Conservation (phyloP, 2,888 invertebrate genomes). For the Dryocosmus kuriphilus region DNA sequence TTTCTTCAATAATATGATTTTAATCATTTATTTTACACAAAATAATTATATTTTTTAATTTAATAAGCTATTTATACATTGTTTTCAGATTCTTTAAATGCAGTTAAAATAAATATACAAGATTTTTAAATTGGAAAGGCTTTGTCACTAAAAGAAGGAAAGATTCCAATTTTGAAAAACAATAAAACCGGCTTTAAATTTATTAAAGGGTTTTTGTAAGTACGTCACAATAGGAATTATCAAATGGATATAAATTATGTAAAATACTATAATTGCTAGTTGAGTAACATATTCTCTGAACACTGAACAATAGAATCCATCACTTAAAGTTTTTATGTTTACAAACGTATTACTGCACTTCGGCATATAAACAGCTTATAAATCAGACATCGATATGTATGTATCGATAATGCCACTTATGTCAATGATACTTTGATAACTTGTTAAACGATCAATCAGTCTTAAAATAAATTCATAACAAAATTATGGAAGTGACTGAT, state of each 20-base stretch:
- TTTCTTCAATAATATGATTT: too few species aligned
- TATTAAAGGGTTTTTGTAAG: background rate
- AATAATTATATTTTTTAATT: too few species aligned
- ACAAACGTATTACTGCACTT: background rate
- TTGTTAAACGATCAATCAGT: too few species aligned
- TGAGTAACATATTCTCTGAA: background rate
- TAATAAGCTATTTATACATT: too few species aligned
- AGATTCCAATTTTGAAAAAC: too few species aligned
- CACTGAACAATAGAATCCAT: background rate
- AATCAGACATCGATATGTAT: background rate
- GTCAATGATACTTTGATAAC: background rate
- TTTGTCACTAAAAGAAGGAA: too few species aligned
- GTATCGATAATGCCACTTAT: too few species aligned
- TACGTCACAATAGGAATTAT: background rate
- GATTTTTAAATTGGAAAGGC: too few species aligned
- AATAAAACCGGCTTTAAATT: background rate
- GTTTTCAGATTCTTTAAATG: too few species aligned
- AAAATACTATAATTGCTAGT: background rate
- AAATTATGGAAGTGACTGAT: background rate
- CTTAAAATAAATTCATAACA: background rate
- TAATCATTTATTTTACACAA: too few species aligned
- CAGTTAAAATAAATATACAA: too few species aligned
- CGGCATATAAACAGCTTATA: background rate
- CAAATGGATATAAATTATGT: background rate
- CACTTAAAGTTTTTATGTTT: background rate